phyloP scores from a whole-genome alignment of 2,113 vertebrate genomes.

The Microcebus lehilahytsara region DNA sequence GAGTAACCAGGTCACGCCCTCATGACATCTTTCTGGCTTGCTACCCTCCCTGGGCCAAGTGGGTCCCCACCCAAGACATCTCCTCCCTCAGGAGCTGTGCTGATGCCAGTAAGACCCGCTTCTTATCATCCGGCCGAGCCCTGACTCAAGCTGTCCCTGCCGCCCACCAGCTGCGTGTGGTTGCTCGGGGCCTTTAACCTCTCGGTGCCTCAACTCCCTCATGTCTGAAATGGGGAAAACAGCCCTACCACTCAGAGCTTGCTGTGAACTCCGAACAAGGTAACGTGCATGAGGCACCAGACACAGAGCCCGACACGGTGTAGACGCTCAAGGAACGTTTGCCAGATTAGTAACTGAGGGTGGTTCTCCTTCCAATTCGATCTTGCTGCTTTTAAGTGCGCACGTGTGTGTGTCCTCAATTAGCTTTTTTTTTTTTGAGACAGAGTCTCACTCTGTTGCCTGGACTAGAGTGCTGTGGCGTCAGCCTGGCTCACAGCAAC shows the following conservation, averaged over 20 bases:
- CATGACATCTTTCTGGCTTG: conserved; percentile 82
- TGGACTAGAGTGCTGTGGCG: no score
- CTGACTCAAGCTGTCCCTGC: background rate
- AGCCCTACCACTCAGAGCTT: background rate
- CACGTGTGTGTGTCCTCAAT: background rate
- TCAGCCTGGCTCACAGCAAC: no score
- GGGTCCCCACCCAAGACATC: conserved; percentile 86
- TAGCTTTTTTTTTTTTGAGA: no score
- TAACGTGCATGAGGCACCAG: background rate
- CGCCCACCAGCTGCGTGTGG: background rate
- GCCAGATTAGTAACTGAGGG: background rate
- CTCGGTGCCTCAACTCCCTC: background rate
- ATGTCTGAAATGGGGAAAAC: background rate
- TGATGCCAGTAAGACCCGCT: conserved; percentile 62
- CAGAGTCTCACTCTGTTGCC: no score
- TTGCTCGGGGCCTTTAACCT: background rate
- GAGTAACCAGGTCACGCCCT: background rate
- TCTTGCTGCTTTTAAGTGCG: background rate
- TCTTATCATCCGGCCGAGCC: background rate
- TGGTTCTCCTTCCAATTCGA: background rate
- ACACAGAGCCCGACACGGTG: no score
- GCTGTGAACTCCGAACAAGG: background rate
- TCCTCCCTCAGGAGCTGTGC: conserved; percentile 82
- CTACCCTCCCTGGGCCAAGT: conserved; percentile 86
- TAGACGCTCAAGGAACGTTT: background rate